Conservation (phyloP, 1,140 invertebrate genomes). For the Leptopilina clavipes region DNA sequence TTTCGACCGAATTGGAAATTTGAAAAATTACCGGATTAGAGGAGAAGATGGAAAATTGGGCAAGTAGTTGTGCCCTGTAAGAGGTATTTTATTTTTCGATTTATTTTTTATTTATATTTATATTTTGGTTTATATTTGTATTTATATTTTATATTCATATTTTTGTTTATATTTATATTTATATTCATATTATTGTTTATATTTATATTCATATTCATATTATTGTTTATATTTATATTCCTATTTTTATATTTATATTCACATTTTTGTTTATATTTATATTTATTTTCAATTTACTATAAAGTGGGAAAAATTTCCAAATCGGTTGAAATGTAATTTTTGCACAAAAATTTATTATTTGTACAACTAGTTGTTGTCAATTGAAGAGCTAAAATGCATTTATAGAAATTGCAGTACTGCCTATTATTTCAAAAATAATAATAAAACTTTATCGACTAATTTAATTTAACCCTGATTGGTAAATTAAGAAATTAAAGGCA, state of each 20-base stretch:
- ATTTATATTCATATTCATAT: too few species aligned
- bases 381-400: not conserved
- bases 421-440: too few species aligned
- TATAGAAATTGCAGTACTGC: not conserved
- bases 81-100: not conserved
- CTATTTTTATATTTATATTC: too few species aligned
- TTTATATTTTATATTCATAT: not conserved
- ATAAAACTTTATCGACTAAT: not conserved
- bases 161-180: not conserved
- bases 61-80: not conserved
- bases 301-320: not conserved
- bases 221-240: not conserved
- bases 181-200: too few species aligned
- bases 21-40: too few species aligned
- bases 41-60: not conserved
- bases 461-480: too few species aligned
- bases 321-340: not conserved
- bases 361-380: not conserved
- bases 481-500: too few species aligned
- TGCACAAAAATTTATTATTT: slow-evolving; percentile 10
- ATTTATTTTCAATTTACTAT: too few species aligned
- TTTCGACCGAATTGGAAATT: slow-evolving; percentile 2
- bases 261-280: too few species aligned
- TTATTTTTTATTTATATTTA: not conserved
- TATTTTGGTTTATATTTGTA: not conserved